Conservation (phyloP, 2,113 vertebrate species). For the Sphyrna mokarran region DNA sequence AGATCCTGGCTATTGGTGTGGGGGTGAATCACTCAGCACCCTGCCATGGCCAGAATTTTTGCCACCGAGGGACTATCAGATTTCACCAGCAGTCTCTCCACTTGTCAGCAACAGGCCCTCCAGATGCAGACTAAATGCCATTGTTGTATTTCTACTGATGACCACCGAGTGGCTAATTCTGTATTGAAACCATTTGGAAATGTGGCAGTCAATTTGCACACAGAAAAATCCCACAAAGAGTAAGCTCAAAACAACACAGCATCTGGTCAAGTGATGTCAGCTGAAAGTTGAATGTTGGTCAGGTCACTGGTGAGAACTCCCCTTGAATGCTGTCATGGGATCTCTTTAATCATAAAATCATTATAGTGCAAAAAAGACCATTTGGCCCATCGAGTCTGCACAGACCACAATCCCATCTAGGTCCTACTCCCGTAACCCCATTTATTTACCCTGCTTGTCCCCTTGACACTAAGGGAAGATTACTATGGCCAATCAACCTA, state of each 20-base stretch:
- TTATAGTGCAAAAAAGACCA: no score
- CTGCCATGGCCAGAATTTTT: neutral
- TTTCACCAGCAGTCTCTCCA: neutral
- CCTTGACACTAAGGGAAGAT: no score
- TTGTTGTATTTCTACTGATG: neutral
- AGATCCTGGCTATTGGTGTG: neutral
- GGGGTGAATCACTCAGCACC: neutral
- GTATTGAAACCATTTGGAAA: neutral
- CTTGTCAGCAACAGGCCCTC: neutral
- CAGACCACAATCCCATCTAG: no score
- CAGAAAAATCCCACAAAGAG: neutral
- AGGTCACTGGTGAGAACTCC: neutral
- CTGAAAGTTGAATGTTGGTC: neutral
- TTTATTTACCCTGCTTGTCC: no score
- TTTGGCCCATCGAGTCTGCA: no score
- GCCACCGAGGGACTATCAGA: neutral
- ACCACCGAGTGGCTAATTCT: neutral
- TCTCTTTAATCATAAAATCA: no score
- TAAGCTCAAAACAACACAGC: neutral
- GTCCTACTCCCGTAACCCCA: no score
- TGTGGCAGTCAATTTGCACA: neutral
- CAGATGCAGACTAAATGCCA: neutral
- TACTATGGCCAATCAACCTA: no score
- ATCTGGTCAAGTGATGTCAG: neutral
- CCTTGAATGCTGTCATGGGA: neutral